Conservation (phyloP, 2,113 vertebrate genomes). For the Scomber scombrus region DNA sequence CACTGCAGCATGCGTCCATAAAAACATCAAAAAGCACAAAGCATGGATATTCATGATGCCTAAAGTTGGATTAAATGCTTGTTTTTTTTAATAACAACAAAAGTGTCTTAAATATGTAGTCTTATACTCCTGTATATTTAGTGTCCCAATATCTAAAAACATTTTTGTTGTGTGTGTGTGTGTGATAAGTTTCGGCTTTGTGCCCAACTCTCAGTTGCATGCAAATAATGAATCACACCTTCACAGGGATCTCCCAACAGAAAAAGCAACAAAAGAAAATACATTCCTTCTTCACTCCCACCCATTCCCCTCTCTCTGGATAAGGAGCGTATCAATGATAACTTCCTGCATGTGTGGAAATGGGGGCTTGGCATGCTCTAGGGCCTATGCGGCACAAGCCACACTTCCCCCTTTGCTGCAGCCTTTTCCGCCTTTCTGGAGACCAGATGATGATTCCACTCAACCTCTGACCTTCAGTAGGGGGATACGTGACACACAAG, state of each 20-base stretch:
- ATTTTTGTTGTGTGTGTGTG: neutral
- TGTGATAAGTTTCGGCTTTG: neutral
- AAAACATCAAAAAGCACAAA: neutral
- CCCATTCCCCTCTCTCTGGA: slow-evolving; percentile 4
- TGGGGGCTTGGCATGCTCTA: slow-evolving; percentile 31
- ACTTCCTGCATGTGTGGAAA: slow-evolving; percentile 58
- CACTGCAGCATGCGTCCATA: neutral
- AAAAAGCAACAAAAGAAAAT: neutral
- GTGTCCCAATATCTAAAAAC: neutral
- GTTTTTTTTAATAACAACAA: neutral
- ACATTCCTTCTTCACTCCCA: slow-evolving; percentile 4
- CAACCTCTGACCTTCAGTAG: slow-evolving; percentile 73
- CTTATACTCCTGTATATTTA: neutral
- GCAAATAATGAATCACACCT: slow-evolving; percentile 4
- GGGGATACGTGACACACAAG: slow-evolving; percentile 60
- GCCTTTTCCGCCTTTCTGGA: slow-evolving; percentile 55
- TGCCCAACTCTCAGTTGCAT: neutral
- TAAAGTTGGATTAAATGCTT: neutral
- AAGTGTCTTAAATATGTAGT: neutral
- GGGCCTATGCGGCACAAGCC: slow-evolving; percentile 8
- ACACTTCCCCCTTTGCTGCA: slow-evolving; percentile 37
- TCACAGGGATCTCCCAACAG: neutral
- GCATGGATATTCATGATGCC: neutral
- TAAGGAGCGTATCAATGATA: slow-evolving; percentile 42
- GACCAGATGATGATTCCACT: slow-evolving; percentile 62